A percentile compares a stretch with the other conserved stretches of the same genome.
phyloP scores from a whole-genome alignment of 2,797 vertebrate genomes.

The Notolepis coatsorum region DNA sequence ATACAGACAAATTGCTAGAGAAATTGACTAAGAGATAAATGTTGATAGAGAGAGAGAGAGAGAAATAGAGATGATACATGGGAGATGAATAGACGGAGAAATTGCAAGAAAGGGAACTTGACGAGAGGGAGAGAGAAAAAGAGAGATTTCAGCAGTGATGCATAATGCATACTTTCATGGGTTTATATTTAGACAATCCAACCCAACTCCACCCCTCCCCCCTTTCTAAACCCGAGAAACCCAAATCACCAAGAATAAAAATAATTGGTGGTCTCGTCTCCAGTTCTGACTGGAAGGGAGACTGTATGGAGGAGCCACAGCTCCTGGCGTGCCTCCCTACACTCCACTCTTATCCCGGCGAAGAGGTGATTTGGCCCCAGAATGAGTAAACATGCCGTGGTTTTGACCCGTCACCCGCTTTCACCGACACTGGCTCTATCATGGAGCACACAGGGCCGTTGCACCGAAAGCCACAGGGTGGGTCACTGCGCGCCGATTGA shows the following conservation, averaged over 20 bases:
- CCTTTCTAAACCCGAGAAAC: conserved; percentile 56
- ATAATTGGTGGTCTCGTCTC: conserved; percentile 73
- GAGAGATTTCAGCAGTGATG: conserved; percentile 12
- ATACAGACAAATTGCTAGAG: too few species aligned
- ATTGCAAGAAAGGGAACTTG: too few species aligned
- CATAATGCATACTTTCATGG: conserved; percentile 46
- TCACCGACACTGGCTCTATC: conserved; percentile 43
- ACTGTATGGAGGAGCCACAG: conserved; percentile 53
- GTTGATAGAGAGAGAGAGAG: background rate
- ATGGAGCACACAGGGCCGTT: conserved; percentile 15
- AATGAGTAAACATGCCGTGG: conserved; percentile 39
- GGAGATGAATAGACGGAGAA: background rate
- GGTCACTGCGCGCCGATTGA: conserved; percentile 2
- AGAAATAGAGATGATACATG: background rate
- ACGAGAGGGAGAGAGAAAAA: conserved; percentile 11
- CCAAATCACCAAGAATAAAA: conserved; percentile 75
- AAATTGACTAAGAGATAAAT: background rate
- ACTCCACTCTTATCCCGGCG: conserved; percentile 39
- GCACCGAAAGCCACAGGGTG: conserved; percentile 35
- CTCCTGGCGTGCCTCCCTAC: conserved; percentile 44
- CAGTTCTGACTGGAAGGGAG: conserved; percentile 62
- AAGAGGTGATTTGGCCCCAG: conserved; percentile 49
- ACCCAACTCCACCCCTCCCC: conserved; percentile 45
- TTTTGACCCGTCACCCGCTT: conserved; percentile 58
- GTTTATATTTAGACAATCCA: conserved; percentile 62